These are phyloP conservation scores for Pelecanoides urinatrix DNA, from an alignment of 2,113 vertebrate species.

Conservation along the genomic window DNA sequence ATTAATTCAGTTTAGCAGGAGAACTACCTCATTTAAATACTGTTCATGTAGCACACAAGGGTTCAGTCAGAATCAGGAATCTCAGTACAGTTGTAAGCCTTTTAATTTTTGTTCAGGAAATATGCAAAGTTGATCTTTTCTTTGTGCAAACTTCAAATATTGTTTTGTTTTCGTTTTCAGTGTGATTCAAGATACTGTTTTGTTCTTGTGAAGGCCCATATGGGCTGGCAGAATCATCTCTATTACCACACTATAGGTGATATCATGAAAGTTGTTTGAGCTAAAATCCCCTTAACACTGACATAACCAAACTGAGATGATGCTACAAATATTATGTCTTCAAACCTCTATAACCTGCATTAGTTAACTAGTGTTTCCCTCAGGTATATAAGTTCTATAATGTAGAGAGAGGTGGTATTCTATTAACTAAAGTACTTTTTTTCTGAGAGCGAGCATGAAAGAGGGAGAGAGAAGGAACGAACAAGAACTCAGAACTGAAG, in stretches of 20 bases:
- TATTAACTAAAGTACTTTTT: background rate
- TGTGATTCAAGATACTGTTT: background rate
- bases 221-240: background rate
- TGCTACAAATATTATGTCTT: background rate
- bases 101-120: background rate
- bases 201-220: background rate
- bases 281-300: background rate
- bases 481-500: background rate
- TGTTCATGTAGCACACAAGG: background rate
- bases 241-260: background rate
- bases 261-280: background rate
- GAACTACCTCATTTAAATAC: background rate
- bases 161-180: background rate
- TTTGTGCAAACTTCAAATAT: background rate
- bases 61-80: background rate
- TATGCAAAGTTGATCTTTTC: background rate
- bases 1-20: background rate
- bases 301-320: background rate
- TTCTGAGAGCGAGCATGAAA: background rate
- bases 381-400: background rate
- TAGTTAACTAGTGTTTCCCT: background rate
- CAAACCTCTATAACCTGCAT: background rate
- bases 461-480: background rate
- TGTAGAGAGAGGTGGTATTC: background rate
- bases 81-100: background rate